Conservation (phyloP, 2,113 vertebrate genomes). For the Ammodytes dubius region DNA sequence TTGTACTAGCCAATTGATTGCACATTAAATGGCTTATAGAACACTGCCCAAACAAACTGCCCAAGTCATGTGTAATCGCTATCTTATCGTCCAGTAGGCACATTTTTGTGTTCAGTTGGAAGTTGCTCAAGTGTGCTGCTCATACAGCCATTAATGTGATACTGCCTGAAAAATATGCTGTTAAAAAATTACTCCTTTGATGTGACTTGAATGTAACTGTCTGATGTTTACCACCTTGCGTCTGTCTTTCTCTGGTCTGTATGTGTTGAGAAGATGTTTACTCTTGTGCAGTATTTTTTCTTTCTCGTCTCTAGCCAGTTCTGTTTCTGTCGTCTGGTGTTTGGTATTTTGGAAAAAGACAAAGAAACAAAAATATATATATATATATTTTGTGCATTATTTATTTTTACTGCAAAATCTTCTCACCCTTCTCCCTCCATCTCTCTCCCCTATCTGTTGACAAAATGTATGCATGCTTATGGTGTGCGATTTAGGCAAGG, state of each 20-base stretch:
- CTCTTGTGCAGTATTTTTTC: constrained; percentile 72
- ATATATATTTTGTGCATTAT: constrained; percentile 81
- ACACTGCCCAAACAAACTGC: constrained; percentile 72
- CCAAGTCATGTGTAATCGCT: constrained; percentile 59
- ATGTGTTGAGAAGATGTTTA: constrained; percentile 73
- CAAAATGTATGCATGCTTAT: constrained; percentile 87
- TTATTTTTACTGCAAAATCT: constrained; percentile 81
- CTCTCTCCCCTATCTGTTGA: constrained; percentile 76
- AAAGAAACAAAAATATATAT: constrained; percentile 75
- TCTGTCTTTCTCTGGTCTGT: constrained; percentile 83
- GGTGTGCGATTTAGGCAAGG: constrained; percentile 82
- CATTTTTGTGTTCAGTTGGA: constrained; percentile 4
- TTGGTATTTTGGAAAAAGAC: constrained; percentile 78
- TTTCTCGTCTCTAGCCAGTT: constrained; percentile 82
- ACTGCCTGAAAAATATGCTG: constrained; percentile 73
- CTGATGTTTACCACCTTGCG: constrained; percentile 82
- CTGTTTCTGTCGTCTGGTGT: constrained; percentile 82
- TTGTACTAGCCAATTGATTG: constrained; percentile 46
- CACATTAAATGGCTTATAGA: constrained; percentile 52
- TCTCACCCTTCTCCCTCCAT: constrained; percentile 55
- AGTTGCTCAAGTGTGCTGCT: constrained; percentile 43
- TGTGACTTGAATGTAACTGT: constrained; percentile 88
- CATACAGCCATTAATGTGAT: constrained; percentile 56
- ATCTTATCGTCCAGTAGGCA: constrained; percentile 36
- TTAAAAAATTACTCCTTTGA: constrained; percentile 78